phyloP scores from a whole-genome alignment of 1,140 invertebrate species.

The Diuraphis noxia region DNA sequence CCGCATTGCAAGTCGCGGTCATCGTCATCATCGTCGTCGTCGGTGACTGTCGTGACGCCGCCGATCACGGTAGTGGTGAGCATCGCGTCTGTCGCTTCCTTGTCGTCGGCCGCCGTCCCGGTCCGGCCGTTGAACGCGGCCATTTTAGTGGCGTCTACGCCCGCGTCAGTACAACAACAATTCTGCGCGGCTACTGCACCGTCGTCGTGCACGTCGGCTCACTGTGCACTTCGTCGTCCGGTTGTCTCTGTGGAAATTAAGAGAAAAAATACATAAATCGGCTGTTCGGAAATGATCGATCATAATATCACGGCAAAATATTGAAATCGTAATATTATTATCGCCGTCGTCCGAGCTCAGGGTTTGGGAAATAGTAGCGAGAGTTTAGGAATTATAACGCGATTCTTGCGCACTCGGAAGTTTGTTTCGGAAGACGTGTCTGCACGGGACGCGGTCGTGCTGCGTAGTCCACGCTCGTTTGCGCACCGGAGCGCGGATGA shows the following conservation, averaged over 20 bases:
- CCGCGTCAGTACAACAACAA: too few species aligned
- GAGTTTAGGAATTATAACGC: too few species aligned
- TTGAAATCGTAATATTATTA: too few species aligned
- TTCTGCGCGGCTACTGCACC: neutral
- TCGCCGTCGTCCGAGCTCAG: too few species aligned
- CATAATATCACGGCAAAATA: too few species aligned
- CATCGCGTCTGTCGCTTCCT: neutral
- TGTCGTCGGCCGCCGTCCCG: neutral
- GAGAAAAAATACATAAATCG: neutral
- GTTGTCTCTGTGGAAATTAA: neutral
- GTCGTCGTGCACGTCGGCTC: neutral
- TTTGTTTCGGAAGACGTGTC: neutral
- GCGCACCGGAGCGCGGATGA: neutral
- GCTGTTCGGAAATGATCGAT: too few species aligned
- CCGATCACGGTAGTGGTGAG: neutral
- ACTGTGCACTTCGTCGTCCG: neutral
- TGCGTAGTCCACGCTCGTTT: neutral
- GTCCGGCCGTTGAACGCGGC: neutral
- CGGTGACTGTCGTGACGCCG: too few species aligned
- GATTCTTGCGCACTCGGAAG: too few species aligned
- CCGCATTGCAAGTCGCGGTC: conserved; percentile 67
- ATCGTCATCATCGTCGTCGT: neutral
- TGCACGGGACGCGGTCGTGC: neutral
- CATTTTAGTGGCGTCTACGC: too few species aligned
- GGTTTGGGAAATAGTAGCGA: too few species aligned